Evolutionary conservation across 2,113 vertebrate species (phyloP).

Genomic region (Grammomys surdaster): DNA sequence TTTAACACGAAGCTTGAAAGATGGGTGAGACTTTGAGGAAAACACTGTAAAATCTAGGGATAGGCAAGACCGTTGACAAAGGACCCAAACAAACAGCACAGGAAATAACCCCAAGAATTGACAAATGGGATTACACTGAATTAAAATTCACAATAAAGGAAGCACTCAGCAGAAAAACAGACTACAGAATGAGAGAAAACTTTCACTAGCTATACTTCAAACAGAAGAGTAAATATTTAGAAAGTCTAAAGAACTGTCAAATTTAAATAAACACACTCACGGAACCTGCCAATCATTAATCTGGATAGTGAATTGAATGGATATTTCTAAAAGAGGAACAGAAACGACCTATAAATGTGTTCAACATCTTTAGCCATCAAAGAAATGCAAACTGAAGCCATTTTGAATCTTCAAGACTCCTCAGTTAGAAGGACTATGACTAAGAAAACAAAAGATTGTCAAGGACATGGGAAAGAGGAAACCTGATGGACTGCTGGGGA

Average conservation of each 20-base stretch:
- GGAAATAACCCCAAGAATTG: neutral
- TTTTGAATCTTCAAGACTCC: neutral
- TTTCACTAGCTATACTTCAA: neutral
- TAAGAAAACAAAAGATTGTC: neutral
- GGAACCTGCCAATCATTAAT: neutral
- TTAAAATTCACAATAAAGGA: neutral
- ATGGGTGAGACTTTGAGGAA: neutral
- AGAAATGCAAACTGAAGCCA: neutral
- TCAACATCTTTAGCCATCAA: neutral
- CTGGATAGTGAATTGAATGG: neutral
- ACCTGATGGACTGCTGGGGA: neutral
- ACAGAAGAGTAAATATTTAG: neutral
- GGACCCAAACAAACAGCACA: neutral
- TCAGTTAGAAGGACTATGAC: neutral
- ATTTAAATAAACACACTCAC: neutral
- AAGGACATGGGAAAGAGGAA: too few relatives aligned
- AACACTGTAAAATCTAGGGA: neutral
- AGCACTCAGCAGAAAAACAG: neutral
- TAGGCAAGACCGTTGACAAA: neutral
- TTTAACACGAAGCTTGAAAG: neutral
- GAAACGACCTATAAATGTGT: neutral
- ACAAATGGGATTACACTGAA: neutral
- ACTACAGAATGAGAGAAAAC: neutral
- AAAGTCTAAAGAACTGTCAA: neutral
- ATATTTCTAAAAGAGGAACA: neutral